Base-by-base conservation (phyloP, 2,113 vertebrate species). In the Gobius niger region DNA sequence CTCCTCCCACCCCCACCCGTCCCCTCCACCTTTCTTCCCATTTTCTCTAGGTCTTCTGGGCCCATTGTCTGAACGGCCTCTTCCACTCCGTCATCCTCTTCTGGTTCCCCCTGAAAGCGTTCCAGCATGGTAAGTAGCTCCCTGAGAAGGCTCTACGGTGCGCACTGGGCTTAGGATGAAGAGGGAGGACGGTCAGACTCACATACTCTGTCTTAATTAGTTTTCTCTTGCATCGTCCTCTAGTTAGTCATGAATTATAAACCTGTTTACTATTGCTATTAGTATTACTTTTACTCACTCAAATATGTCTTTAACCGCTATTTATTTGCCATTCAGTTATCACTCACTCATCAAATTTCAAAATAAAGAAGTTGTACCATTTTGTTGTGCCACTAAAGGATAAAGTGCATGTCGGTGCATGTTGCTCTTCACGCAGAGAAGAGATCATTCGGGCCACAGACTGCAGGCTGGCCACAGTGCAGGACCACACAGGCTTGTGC, bases 61-160 rank as follows among this genome's bases (percentile, higher is more conserved):
- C 96, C 92, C 96, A 99, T 96, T 99, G 98, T 98, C 95, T 99
- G 93, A 99, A 99, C 85, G 98, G 98, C 90, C 98, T 99, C 88
- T 98, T 99, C 94, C 97, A 99, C 93, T 99, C 96, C 61, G 94
- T 99, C 92, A 98, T 99, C 93, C 95, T 99, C 86, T 99, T 99
- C 92, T 99, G 98, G 98, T 95, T 99, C 94, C 98, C 98, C 83
- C 94, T 99, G 71, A 95, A 96, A 96, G 96, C 96, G 86, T 95
- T 98, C 88, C 95, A 97, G 88, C 94, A 98, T 89, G 98, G 97
- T 98, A 93, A 96, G 96, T 90, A 77, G 85, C 80, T 87, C 83
- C 87, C 78, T 83, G 87, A 83, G 77, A 80, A 52, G 81, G 68
- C 65, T 52, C 24, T 69, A 10, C 18, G 3, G 65, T 77, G 63